Evolutionary conservation across 2,113 vertebrate species (phyloP).

Genomic region (Labeo rohita): DNA sequence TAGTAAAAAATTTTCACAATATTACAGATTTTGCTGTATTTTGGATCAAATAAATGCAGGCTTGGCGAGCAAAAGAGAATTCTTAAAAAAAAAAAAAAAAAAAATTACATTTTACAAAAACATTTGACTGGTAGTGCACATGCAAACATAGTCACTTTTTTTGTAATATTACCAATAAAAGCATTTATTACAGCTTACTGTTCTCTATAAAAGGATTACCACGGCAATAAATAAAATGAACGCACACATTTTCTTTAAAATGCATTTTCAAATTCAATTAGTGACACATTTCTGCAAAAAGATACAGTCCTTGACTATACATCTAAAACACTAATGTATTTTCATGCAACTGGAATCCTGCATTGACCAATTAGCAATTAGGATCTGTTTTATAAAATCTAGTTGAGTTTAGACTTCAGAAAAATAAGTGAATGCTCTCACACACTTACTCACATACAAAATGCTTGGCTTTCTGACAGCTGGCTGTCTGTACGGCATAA

Average conservation of each 20-base stretch:
- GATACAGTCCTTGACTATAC: not conserved
- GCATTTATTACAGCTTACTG: not conserved
- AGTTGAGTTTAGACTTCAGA: not conserved
- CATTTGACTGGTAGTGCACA: no score
- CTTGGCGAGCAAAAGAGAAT: no score
- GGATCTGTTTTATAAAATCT: not conserved
- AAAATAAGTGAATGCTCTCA: constrained; percentile 51
- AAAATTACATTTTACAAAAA: no score
- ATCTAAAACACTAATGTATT: not conserved
- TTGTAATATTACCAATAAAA: not conserved
- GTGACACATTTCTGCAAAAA: not conserved
- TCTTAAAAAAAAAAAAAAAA: no score
- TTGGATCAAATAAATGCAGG: no score
- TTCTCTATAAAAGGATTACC: not conserved
- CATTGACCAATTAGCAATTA: not conserved
- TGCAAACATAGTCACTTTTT: no score
- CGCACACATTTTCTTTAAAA: no score
- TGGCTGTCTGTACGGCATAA: constrained; percentile 4
- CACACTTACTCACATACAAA: not conserved
- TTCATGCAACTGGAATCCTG: not conserved
- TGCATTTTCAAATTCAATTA: not conserved
- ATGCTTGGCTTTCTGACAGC: constrained; percentile 34
- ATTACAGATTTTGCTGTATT: no score
- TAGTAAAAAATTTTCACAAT: no score
- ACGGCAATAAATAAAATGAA: not conserved